phyloP scores from a whole-genome alignment of 2,113 vertebrate species.

The Anhinga anhinga region DNA sequence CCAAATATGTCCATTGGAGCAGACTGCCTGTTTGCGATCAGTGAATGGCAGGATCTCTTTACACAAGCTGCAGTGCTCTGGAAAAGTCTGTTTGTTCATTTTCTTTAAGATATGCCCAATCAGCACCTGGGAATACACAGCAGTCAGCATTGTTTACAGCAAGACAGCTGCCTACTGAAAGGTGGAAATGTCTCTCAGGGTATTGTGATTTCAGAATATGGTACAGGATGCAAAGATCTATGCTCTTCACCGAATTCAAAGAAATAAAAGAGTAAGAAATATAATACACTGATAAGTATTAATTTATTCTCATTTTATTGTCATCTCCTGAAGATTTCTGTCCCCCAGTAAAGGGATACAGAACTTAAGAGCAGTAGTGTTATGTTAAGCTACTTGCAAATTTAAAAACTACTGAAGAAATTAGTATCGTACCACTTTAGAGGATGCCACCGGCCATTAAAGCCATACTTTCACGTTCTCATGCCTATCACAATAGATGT shows the following conservation, averaged over 20 bases:
- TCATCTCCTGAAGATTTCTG: background rate
- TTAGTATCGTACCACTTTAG: background rate
- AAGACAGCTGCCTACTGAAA: background rate
- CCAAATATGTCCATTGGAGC: slow-evolving; percentile 94
- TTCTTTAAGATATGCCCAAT: slow-evolving; percentile 96
- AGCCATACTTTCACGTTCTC: background rate
- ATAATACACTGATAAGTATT: background rate
- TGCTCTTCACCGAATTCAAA: background rate
- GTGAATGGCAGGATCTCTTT: slow-evolving; percentile 91
- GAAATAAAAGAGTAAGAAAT: background rate
- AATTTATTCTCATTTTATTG: background rate
- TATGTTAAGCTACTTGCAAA: background rate
- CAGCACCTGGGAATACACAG: slow-evolving; percentile 82
- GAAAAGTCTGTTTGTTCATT: slow-evolving; percentile 95
- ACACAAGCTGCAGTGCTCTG: slow-evolving; percentile 91
- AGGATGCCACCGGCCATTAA: background rate
- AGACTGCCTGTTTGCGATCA: slow-evolving; percentile 84
- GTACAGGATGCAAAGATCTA: background rate
- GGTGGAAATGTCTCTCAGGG: background rate
- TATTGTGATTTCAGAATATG: background rate
- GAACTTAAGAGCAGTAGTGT: background rate
- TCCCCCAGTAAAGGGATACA: background rate
- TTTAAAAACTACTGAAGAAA: background rate
- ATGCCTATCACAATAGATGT: background rate
- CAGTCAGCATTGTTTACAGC: background rate